These are phyloP conservation scores for Betta splendens DNA, from an alignment of 2,797 vertebrate genomes.

Conservation along the genomic window DNA sequence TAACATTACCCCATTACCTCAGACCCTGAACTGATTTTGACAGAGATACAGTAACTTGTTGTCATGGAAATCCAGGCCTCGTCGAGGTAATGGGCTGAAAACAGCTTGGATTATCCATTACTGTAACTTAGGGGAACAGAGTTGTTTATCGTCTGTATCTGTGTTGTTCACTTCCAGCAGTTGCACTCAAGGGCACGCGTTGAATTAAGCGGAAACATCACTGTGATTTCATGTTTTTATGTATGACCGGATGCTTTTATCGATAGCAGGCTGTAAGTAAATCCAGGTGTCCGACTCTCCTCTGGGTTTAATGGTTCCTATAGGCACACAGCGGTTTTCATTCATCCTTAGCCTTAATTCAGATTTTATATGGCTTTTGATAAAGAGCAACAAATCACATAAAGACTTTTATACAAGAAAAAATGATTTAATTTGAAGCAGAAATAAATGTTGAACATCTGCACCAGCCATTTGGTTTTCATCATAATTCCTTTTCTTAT, in stretches of 20 bases:
- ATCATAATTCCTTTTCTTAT: too few relatives aligned
- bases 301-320: conserved; percentile 61
- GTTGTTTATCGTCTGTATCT: conserved; percentile 31
- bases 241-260: conserved; percentile 42
- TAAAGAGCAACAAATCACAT: too few relatives aligned
- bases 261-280: conserved; percentile 41
- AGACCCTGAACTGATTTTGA: conserved; percentile 53
- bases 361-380: too few relatives aligned
- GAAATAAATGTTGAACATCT: too few relatives aligned
- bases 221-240: conserved; percentile 60
- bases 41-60: conserved; percentile 65
- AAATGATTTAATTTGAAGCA: too few relatives aligned
- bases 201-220: conserved; percentile 34
- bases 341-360: conserved; percentile 31
- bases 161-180: neutral
- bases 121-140: conserved; percentile 16
- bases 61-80: conserved; percentile 70
- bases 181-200: conserved; percentile 41
- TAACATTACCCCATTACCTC: conserved; percentile 66
- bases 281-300: conserved; percentile 46
- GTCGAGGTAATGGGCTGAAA: conserved; percentile 56
- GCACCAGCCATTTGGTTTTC: too few relatives aligned
- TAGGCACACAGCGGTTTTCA: conserved; percentile 56
- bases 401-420: too few relatives aligned
- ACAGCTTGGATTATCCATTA: conserved; percentile 53